phyloP scores from a whole-genome alignment of 2,113 vertebrate genomes.

The Pelusios castaneus region DNA sequence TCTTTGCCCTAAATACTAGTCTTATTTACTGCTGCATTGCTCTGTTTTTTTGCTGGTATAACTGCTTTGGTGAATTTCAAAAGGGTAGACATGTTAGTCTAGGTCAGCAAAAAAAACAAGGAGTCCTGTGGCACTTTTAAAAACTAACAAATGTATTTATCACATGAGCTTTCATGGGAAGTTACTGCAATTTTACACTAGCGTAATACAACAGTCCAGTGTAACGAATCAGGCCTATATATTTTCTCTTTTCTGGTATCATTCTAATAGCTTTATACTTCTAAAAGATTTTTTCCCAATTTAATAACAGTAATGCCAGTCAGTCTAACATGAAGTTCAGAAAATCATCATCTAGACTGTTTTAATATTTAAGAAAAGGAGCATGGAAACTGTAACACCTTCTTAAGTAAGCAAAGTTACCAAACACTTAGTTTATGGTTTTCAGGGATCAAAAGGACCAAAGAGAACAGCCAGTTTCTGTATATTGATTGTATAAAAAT shows the following conservation, averaged over 20 bases:
- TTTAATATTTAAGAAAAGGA: neutral
- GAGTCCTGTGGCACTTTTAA: too few relatives aligned
- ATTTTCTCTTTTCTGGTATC: neutral
- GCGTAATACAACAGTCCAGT: neutral
- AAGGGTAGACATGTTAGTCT: too few relatives aligned
- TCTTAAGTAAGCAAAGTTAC: neutral
- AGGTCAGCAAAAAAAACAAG: too few relatives aligned
- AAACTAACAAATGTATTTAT: too few relatives aligned
- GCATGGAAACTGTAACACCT: neutral
- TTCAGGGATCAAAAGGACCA: rapidly evolving
- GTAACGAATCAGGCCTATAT: neutral
- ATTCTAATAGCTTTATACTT: neutral
- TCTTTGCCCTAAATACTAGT: neutral
- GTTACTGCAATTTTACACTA: neutral
- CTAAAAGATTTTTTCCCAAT: neutral
- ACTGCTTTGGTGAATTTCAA: neutral
- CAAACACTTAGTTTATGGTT: neutral
- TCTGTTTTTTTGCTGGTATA: neutral
- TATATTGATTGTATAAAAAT: neutral
- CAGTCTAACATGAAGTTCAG: neutral
- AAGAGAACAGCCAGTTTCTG: neutral
- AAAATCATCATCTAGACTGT: neutral
- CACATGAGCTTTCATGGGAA: too few relatives aligned
- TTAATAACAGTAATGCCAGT: neutral
- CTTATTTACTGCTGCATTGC: neutral